Base-by-base conservation (phyloP, 1,140 invertebrate species). In the Procambarus virginalis region DNA sequence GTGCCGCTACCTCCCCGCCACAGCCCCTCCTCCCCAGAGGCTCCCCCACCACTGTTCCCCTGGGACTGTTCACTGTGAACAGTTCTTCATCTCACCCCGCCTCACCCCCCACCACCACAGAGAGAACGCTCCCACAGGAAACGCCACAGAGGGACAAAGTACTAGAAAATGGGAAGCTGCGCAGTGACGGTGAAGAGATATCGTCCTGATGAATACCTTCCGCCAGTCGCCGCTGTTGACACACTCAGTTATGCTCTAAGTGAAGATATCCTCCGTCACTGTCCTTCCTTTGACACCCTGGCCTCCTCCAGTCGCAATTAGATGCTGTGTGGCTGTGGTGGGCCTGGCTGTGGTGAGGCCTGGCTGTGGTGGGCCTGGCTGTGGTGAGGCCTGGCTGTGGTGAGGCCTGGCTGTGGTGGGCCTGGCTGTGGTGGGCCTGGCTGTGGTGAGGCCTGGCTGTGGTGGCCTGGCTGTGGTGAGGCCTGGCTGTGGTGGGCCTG, bases 81-180 rank as follows among this genome's bases (percentile, higher is more conserved):
- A 55, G 34, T 17, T 46, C 77, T 17, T 78, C 77, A 51, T 34
- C 34, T 34, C 34, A 34, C 34, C 34, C 34, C 34, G 34, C 34
- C 34, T 34, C 34, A 1, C 77, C 51, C 46, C 12, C 77, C 12
- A 12, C 64, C 64, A 73, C 6, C 5, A 34, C n/a, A 22, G 68
- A 73, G 68, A 73, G 68, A 20, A 20, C 22, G 20, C 68, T 73
- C 17, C 48, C 49, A 14, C 22, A 78, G 77, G 51, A 48, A 51
- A 22, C 49, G 14, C 3, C 78, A 2, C 49, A 58, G 17, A 1
- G 60, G 60, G 78, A 80, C n/a, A 80, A 55, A 55, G 49, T 80
- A n/a, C 49, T 58, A 34, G 78, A 80, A 34, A 80, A 55, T 22
- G 78, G 51, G 17, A 80, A 80, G 34, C 55, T 80, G 58, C n/a